Evolutionary conservation across 2,888 invertebrate genomes (phyloP), one percentile per base, ranked within the genome.

Genomic region (Melitaea athalia): DNA sequence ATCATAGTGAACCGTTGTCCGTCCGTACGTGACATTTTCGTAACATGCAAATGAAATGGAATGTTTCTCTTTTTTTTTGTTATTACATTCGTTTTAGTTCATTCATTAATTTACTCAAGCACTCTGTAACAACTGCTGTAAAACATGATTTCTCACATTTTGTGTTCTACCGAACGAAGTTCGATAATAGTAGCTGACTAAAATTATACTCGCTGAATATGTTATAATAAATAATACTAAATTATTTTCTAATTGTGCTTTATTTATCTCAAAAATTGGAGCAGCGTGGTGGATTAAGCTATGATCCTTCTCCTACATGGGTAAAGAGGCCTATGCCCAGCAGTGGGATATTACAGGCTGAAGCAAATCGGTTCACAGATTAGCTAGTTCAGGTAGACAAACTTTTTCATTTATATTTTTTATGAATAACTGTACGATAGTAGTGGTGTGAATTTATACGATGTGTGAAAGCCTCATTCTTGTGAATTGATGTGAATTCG

Each of bases 41-140:
- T 38, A 49, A 59, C 38, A 64, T 59, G 64, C 59, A 64, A 64
- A 64, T 64, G 49, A 17, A 64, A 63, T 43, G 42, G 63, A 42
- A 17, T 38, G 17, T 53, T 53, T 15, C 15, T 5, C 1, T 6
- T 12, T 47, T 47, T 49, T 33, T 61, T 50, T 49, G n/a, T 7
- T 11, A 38, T n/a, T 15, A 42, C 42, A 17, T 24, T 24, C 12
- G 17, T 43, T 45, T 45, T 45, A 59, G 59, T 59, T 43, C 45
- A 45, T 43, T 43, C 45, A 59, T 45, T n/a, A 59, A 59, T 59
- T 24, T 45, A 59, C 43, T 12, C 31, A 45, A 45, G 62, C 42
- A 63, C 63, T 42, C 12, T 38, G 24, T 2, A 24, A 24, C n/a
- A n/a, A 24, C 24, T 24, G 62, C 52, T 45, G 55, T 33, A 15